Conservation (phyloP, 1,140 invertebrate species). For the Wasmannia auropunctata region DNA sequence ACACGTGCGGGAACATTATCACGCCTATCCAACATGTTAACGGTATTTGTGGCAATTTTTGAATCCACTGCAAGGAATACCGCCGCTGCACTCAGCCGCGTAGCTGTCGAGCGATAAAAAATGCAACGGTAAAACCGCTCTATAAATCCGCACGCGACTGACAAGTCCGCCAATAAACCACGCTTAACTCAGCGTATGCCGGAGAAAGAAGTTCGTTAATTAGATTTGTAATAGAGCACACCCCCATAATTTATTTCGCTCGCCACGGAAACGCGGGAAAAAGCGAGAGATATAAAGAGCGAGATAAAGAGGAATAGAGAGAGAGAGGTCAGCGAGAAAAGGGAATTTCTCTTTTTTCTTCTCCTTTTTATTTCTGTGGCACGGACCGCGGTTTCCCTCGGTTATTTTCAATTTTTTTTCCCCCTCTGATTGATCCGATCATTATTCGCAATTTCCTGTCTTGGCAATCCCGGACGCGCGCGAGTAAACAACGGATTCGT, state of each 20-base stretch:
- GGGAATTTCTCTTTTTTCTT: neutral
- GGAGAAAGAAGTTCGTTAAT: conserved; percentile 8
- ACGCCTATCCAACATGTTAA: neutral
- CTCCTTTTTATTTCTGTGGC: neutral
- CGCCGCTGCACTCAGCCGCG: neutral
- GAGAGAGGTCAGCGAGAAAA: neutral
- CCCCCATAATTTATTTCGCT: conserved; percentile 42
- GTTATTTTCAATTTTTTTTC: neutral
- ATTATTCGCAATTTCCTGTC: conserved; percentile 19
- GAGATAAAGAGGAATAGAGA: neutral
- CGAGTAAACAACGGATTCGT: conserved; percentile 15
- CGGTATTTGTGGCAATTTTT: conserved; percentile 12
- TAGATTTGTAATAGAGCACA: conserved; percentile 11
- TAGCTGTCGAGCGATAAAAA: neutral
- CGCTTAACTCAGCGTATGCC: neutral
- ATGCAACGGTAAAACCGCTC: conserved; percentile 3
- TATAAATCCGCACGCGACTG: conserved; percentile 9
- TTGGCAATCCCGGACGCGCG: neutral
- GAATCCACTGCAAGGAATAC: neutral
- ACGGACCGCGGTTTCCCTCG: neutral
- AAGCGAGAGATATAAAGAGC: neutral
- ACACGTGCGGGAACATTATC: conserved; percentile 6
- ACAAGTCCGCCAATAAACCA: conserved; percentile 18
- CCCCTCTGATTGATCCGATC: neutral
- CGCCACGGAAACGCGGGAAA: neutral